Evolutionary conservation across 2,113 vertebrate species (phyloP), one percentile per base, ranked within the genome.

Genomic region (Bos taurus): DNA sequence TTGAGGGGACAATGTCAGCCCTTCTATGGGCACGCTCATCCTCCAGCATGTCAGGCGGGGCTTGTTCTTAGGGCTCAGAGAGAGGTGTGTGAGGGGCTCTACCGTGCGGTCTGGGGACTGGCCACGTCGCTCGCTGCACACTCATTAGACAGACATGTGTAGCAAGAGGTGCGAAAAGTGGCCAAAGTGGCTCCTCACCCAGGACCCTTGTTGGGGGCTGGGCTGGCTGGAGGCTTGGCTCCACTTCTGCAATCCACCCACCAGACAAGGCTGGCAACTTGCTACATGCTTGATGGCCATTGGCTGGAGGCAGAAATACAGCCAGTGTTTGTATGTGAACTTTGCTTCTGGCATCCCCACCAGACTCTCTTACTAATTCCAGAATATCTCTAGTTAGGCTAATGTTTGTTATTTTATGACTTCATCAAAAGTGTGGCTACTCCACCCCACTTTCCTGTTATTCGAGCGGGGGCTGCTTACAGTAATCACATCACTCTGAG

Each of bases 241-340:
- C 30, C 54, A 1, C n/a, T 28, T 40, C 59, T 3, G 43, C 7
- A n/a, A 9, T 9, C 59, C 12, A 25, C 43, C 59, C 59, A 8
- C 57, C 43, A 4, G 10, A n/a, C 43, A 25, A n/a, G 59, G 13
- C 17, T 3, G 10, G 19, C 57, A 6, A 11, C 57, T 14, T 9
- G 23, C 17, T 12, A 14, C 60, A 11, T 3, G 57, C 28, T 2
- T 15, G 11, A 15, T 1, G 40, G 28, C 85, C 43, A 3, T 1
- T 25, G 23, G 30, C 43, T 36, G 52, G 82, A 10, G 14, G 28
- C 25, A 40, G 54, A 43, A 4, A 19, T 28, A 23, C 23, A 40
- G n/a, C 82, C 82, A 19, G 15, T 3, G n/a, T 28, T 10, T 57
- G 43, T 21, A 8, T 5, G 12, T 15, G 43, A n/a, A 19, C 87